Conservation (phyloP, 2,888 invertebrate genomes). For the Schrankia costaestrigalis region DNA sequence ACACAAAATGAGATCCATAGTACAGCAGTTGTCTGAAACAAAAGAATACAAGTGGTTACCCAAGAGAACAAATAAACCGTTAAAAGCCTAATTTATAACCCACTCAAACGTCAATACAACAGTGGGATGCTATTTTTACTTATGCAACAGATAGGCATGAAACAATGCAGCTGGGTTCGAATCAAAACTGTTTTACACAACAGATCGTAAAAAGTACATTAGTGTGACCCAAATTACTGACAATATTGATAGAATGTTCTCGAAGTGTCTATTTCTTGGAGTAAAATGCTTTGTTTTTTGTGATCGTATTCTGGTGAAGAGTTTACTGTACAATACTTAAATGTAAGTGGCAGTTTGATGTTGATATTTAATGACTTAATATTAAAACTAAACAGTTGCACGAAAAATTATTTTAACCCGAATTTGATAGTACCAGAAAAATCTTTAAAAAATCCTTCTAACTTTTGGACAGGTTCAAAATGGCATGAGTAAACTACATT, state of each 20-base stretch:
- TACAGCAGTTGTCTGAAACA: background rate
- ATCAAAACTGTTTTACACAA: conserved; percentile 56
- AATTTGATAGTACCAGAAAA: too few species aligned
- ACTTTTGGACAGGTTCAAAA: too few species aligned
- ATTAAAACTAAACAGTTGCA: too few species aligned
- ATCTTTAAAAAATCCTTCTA: too few species aligned
- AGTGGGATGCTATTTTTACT: conserved; percentile 28
- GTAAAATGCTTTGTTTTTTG: too few species aligned
- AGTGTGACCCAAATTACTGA: conserved; percentile 47
- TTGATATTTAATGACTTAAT: too few species aligned
- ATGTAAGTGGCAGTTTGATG: too few species aligned
- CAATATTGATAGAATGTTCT: conserved; percentile 37
- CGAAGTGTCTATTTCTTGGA: too few species aligned
- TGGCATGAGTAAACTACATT: too few species aligned
- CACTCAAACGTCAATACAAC: conserved; percentile 29
- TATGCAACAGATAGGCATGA: conserved; percentile 14
- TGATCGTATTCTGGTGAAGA: too few species aligned
- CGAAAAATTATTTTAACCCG: too few species aligned
- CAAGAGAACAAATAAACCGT: conserved; percentile 19
- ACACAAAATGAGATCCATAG: background rate
- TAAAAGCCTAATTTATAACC: conserved; percentile 21
- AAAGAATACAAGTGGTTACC: conserved; percentile 2
- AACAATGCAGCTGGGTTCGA: conserved; percentile 46
- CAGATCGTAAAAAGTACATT: conserved; percentile 65
- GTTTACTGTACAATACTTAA: too few species aligned